A percentile compares a stretch with the other conserved stretches of the same genome.
Conservation (phyloP, 2,797 vertebrate species). For the Ciconia nigra region DNA sequence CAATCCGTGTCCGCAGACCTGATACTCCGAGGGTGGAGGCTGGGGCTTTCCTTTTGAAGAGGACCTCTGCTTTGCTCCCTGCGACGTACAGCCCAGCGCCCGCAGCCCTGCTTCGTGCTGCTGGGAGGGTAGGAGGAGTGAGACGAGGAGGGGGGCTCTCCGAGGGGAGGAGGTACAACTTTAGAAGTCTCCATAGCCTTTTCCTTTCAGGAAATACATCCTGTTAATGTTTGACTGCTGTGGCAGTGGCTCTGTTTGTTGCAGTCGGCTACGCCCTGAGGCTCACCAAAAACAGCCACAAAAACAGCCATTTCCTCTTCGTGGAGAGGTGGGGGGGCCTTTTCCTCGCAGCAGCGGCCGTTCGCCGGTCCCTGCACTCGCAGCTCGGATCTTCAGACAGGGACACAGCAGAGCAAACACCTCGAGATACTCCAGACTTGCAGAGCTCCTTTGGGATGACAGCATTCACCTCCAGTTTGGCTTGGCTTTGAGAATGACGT, state of each 20-base stretch:
- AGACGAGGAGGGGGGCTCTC: neutral
- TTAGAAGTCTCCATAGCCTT: slow-evolving; percentile 68
- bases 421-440: neutral
- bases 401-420: neutral
- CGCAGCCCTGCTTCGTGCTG: neutral
- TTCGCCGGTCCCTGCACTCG: slow-evolving; percentile 28
- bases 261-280: slow-evolving; percentile 77
- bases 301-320: slow-evolving; percentile 81
- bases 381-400: neutral
- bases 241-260: slow-evolving; percentile 79
- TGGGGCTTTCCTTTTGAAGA: neutral
- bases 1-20: neutral
- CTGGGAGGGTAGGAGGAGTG: neutral
- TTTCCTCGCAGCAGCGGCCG: slow-evolving; percentile 59
- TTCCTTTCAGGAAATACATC: slow-evolving; percentile 98
- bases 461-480: neutral
- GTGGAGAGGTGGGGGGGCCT: slow-evolving; percentile 51
- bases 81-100: neutral
- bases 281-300: slow-evolving; percentile 77
- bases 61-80: neutral
- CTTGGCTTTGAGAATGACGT: neutral
- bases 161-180: slow-evolving; percentile 47
- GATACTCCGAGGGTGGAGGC: neutral
- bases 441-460: neutral
- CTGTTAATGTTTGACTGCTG: slow-evolving; percentile 86